Conservation (phyloP, 2,797 vertebrate species). For the Catharus ustulatus region DNA sequence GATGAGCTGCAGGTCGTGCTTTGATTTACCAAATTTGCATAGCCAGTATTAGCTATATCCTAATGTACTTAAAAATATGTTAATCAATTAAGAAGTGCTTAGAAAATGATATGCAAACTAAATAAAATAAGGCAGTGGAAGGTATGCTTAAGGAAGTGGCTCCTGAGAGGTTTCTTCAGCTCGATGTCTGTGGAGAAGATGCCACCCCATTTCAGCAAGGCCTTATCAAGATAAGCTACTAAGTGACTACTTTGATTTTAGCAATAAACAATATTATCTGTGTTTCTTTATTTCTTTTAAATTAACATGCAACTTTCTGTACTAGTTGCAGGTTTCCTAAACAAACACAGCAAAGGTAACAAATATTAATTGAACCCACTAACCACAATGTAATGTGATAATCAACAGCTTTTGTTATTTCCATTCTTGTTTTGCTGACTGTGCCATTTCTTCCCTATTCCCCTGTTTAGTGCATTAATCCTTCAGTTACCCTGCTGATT, state of each 20-base stretch:
- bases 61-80: slow-evolving; percentile 26
- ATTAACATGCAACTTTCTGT: background rate
- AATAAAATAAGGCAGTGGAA: background rate
- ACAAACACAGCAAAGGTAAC: slow-evolving; percentile 23
- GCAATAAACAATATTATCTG: slow-evolving; percentile 39
- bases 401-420: slow-evolving; percentile 1
- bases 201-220: background rate
- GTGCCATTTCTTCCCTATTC: background rate
- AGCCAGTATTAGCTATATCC: slow-evolving; percentile 14
- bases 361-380: slow-evolving; percentile 1
- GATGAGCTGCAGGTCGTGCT: background rate
- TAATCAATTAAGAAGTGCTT: slow-evolving; percentile 42
- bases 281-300: slow-evolving; percentile 28
- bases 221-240: slow-evolving; percentile 6
- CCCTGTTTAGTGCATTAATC: background rate
- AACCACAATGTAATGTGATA: background rate
- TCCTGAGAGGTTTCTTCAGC: background rate
- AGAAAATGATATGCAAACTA: slow-evolving; percentile 33
- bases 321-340: slow-evolving; percentile 18
- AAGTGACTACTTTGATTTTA: slow-evolving; percentile 52
- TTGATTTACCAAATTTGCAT: slow-evolving; percentile 39
- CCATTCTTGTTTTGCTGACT: background rate
- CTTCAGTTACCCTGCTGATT: background rate
- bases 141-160: background rate
- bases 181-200: background rate